Base-by-base conservation (phyloP, 1,140 invertebrate species). In the Hyphantria cunea region DNA sequence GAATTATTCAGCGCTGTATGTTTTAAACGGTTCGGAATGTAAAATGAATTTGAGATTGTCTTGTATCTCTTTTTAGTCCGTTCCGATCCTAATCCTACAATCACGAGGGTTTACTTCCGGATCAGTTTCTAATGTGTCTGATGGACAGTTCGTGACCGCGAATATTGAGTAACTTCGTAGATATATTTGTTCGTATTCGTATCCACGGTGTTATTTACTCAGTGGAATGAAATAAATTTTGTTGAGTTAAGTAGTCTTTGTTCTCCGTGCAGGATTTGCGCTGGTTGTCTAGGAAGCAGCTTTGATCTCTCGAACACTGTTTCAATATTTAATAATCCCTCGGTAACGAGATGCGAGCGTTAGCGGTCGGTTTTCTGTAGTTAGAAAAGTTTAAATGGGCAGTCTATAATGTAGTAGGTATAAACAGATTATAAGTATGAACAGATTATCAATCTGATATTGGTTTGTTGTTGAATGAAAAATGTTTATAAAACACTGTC, bases 261-360 rank as follows among this genome's bases (percentile, higher is more conserved):
- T 84, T 84, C 82, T 75, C 68, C 54, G 64, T 53, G 68, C 45
- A 63, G 78, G 78, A 79, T 85, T 86, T 81, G 61, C 64, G 64
- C 64, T 50, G 68, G 78, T 82, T 66, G 79, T 83, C 86, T 85
- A 84, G 81, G 82, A 82, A 73, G 73, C 79, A 72, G 79, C 74
- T 85, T 85, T 85, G 72, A 84, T 85, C 80, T 70, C 76, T 64
- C 74, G 74, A 78, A 84, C 75, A 75, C 74, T 85, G 86, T 80
- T 86, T 88, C 82, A 90, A 90, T 88, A 88, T 90, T 90, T 86
- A 88, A 87, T 90, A 90, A 90, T 88, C 87, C 87, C 64, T 55
- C 75, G 73, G 74, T 90, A 90, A 90, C 87, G 84, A 90, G 85
- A 72, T 74, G 76, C 55, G 55, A 39, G 8, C 55, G 76, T 45